Evolutionary conservation across 2,888 invertebrate species (phyloP), one percentile per base, ranked within the genome.

Genomic region (Uropetala carovei): DNA sequence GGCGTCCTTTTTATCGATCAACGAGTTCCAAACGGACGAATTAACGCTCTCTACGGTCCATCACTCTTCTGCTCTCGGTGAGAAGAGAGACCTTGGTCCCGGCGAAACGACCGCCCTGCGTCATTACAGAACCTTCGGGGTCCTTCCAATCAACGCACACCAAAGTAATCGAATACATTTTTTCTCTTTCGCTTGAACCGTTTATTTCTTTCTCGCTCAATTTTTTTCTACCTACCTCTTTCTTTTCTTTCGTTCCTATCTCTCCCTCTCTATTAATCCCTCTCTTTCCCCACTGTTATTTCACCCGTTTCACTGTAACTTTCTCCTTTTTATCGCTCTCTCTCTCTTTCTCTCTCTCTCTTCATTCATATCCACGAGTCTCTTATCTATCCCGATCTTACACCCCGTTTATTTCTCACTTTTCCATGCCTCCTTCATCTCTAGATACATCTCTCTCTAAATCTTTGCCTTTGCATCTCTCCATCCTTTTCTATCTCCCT

Each of bases 101-200:
- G 75, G 75, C 11, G 10, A 22, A 75, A 75, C 75, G 75, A 75
- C 75, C 75, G 27, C 27, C 10, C 22, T 11, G 22, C 75, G 75
- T 75, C 75, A 75, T 75, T 75, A 75, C 22, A 75, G 75, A 75
- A 75, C 75, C 75, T 75, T 75, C 22, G 22, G 75, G 75, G 75
- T 27, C 75, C 27, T 75, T 75, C 75, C 75, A 75, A 75, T 75
- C 75, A 75, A 75, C 11, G 27, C 75, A 75, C 27, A 75, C 75
- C 75, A 22, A 27, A 27, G 75, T 75, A 75, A 75, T 75, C 75
- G 75, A 75, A 75, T 75, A 75, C 75, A 75, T 75, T 75, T 75
- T 75, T 75, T 18, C 27, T 3, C 75, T 75, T 22, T 43, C 43
- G 43, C 43, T 43, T 3, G 43, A 5, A 1, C 43, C 43, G 43